Conservation (phyloP, 1,140 invertebrate genomes). For the Drosophila carrolli region DNA sequence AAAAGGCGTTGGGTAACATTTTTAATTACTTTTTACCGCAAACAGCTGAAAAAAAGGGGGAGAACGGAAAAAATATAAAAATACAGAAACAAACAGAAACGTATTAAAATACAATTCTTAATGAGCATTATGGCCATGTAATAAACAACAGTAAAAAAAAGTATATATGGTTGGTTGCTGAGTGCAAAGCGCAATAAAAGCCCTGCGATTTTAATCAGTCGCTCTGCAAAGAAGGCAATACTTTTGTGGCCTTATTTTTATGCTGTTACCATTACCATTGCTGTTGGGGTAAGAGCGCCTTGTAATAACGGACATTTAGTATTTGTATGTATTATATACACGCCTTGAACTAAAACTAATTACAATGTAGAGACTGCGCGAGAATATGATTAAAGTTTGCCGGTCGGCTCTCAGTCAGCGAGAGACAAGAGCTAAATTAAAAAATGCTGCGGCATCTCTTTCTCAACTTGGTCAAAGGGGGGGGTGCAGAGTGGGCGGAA, state of each 20-base stretch:
- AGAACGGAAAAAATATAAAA: slow-evolving; percentile 18
- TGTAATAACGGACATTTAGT: slow-evolving; percentile 60
- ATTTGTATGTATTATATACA: slow-evolving; percentile 39
- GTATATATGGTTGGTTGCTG: slow-evolving; percentile 38
- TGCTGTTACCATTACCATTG: slow-evolving; percentile 19
- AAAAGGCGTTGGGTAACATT: slow-evolving; percentile 59
- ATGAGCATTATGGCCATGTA: slow-evolving; percentile 76
- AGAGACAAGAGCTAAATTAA: slow-evolving; percentile 74
- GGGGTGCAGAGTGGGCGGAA: slow-evolving; percentile 6
- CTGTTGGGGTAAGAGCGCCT: slow-evolving; percentile 44
- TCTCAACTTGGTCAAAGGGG: slow-evolving; percentile 35
- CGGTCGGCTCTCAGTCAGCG: slow-evolving; percentile 25
- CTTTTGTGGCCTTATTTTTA: slow-evolving; percentile 37
- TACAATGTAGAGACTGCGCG: slow-evolving; percentile 63
- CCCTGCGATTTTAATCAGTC: slow-evolving; percentile 70
- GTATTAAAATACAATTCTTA: slow-evolving; percentile 76
- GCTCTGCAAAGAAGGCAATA: slow-evolving; percentile 67
- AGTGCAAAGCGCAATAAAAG: slow-evolving; percentile 74
- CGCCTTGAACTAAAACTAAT: slow-evolving; percentile 69
- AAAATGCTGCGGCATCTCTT: slow-evolving; percentile 73
- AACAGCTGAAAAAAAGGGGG: slow-evolving; percentile 22
- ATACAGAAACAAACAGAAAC: slow-evolving; percentile 53
- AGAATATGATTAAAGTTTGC: slow-evolving; percentile 77
- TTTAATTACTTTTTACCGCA: slow-evolving; percentile 74
- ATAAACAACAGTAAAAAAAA: slow-evolving; percentile 64